Evolutionary conservation across 2,797 vertebrate genomes (phyloP).

Genomic region (Malurus leucopterus): DNA sequence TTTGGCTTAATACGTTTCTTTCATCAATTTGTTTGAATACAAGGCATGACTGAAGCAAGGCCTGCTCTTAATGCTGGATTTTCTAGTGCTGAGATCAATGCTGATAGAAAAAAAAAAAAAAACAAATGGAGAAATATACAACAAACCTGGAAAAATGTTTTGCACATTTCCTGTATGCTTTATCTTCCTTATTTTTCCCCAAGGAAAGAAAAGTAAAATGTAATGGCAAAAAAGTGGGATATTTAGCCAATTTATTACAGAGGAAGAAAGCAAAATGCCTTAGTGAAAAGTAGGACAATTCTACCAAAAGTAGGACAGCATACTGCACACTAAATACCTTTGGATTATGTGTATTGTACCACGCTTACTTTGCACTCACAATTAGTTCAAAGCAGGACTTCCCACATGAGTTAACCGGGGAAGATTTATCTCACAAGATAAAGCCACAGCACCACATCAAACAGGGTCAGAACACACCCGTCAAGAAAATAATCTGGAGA

Average conservation of each 20-base stretch:
- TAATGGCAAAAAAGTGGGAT: neutral
- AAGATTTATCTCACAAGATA: neutral
- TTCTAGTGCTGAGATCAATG: neutral
- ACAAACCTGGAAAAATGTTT: neutral
- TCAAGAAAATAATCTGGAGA: neutral
- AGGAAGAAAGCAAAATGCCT: slow-evolving; percentile 5
- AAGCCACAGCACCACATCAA: neutral
- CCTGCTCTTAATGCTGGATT: neutral
- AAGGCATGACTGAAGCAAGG: neutral
- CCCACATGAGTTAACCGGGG: neutral
- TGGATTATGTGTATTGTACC: neutral
- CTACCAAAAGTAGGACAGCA: slow-evolving; percentile 23
- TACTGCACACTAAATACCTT: neutral
- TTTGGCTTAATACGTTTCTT: neutral
- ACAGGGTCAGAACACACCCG: neutral
- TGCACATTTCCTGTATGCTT: neutral
- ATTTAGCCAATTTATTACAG: neutral
- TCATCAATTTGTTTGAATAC: neutral
- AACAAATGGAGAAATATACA: neutral
- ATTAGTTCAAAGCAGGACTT: neutral
- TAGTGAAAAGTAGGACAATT: slow-evolving; percentile 15
- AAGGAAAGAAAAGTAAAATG: neutral
- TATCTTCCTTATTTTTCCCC: neutral
- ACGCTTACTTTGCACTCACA: neutral
- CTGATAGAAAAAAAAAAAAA: neutral